Conservation (phyloP, 2,797 vertebrate species). For the Arrhamphus sclerolepis region DNA sequence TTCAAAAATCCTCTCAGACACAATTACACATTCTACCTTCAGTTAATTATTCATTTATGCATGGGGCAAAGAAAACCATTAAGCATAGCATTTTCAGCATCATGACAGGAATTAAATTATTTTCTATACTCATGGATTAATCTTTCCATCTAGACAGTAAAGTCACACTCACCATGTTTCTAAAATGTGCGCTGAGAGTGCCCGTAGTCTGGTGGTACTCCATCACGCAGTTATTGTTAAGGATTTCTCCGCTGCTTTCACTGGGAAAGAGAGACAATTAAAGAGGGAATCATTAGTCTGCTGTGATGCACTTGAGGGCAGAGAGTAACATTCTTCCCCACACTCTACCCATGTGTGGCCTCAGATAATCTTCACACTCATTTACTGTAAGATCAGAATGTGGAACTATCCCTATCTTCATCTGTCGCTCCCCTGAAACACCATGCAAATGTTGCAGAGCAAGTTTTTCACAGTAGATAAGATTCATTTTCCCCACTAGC, state of each 20-base stretch:
- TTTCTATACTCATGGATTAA: not conserved
- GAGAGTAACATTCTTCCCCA: not conserved
- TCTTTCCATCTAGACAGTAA: conserved; percentile 2
- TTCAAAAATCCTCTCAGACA: too few species aligned
- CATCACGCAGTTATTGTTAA: conserved; percentile 98
- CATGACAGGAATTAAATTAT: not conserved
- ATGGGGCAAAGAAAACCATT: too few species aligned
- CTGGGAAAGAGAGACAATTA: conserved; percentile 67
- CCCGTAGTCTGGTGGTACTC: conserved; percentile 87
- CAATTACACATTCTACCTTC: too few species aligned
- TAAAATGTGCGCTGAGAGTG: conserved; percentile 87
- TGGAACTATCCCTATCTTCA: conserved; percentile 10
- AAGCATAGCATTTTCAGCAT: not conserved
- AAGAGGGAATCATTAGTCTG: conserved; percentile 21
- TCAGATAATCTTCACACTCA: not conserved
- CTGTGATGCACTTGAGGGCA: conserved; percentile 5
- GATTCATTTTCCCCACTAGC: conserved; percentile 28
- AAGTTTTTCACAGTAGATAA: conserved; percentile 11
- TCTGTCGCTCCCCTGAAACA: conserved; percentile 4
- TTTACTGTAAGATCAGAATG: conserved; percentile 12
- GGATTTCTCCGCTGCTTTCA: conserved; percentile 94
- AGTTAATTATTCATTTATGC: not conserved
- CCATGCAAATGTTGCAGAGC: conserved; percentile 7
- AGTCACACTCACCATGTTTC: conserved; percentile 84
- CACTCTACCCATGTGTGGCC: not conserved